phyloP scores from a whole-genome alignment of 1,140 invertebrate genomes.

The Euschistus heros region DNA sequence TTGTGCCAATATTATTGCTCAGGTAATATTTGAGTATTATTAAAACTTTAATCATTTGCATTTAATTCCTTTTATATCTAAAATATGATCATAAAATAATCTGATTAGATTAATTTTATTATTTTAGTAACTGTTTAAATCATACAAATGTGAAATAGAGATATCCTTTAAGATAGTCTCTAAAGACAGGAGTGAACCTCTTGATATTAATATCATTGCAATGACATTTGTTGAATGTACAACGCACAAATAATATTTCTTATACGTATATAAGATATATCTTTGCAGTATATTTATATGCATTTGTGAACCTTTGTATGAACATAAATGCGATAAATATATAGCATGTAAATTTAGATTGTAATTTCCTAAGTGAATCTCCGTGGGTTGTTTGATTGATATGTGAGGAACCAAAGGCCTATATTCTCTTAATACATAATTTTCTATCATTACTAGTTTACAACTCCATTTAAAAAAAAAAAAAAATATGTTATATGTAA shows the following conservation, averaged over 20 bases:
- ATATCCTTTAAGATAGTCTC: no score
- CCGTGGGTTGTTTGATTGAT: neutral
- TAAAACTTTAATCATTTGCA: neutral
- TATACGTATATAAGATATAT: neutral
- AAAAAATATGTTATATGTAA: no score
- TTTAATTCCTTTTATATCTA: neutral
- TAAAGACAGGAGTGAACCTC: no score
- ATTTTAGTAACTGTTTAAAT: no score
- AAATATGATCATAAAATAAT: no score
- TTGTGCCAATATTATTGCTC: slow-evolving; percentile 8
- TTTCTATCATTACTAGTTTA: no score
- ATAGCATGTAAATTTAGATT: neutral
- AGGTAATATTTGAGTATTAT: neutral
- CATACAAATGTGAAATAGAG: no score
- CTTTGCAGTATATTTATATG: neutral
- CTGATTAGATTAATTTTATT: no score
- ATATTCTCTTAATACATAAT: neutral
- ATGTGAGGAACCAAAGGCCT: slow-evolving; percentile 3
- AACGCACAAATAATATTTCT: slow-evolving; percentile 10
- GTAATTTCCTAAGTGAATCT: neutral
- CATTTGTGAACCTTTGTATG: neutral
- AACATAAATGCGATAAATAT: neutral
- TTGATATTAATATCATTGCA: slow-evolving; percentile 3
- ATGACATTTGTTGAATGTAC: slow-evolving; percentile 7
- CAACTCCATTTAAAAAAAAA: no score